Conservation (phyloP, 2,797 vertebrate genomes). For the Erpetoichthys calabaricus region DNA sequence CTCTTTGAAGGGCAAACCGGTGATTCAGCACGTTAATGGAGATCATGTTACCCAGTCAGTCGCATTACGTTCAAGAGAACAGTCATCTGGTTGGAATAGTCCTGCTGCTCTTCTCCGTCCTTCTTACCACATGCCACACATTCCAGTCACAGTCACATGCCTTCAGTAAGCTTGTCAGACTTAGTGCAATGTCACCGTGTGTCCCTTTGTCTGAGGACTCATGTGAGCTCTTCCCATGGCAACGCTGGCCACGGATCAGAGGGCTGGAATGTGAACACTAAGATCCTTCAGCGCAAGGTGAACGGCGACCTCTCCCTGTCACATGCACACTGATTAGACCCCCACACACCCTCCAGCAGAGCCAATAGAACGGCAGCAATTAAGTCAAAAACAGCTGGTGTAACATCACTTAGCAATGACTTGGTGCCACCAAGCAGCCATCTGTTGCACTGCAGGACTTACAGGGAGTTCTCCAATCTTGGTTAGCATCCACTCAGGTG, state of each 20-base stretch:
- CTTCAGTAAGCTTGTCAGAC: conserved; percentile 13
- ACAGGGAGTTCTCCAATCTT: too few species aligned
- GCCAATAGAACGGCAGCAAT: conserved; percentile 31
- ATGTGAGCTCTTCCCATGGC: conserved; percentile 32
- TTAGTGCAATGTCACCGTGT: conserved; percentile 24
- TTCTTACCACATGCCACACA: conserved; percentile 13
- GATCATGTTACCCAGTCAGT: conserved; percentile 18
- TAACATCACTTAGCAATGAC: too few species aligned
- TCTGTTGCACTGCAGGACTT: too few species aligned
- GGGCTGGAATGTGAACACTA: conserved; percentile 39
- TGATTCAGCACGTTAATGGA: conserved; percentile 19
- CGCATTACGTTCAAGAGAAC: conserved; percentile 7
- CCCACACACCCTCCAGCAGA: conserved; percentile 36
- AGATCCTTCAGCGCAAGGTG: conserved; percentile 8
- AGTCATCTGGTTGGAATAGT: not conserved
- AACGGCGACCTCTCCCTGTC: not conserved
- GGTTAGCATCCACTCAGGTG: too few species aligned
- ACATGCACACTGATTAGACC: conserved; percentile 4
- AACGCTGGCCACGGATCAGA: conserved; percentile 14
- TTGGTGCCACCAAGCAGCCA: too few species aligned
- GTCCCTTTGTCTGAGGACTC: conserved; percentile 11
- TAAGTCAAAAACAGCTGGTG: too few species aligned
- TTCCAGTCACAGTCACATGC: conserved; percentile 22
- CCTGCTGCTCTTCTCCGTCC: not conserved
- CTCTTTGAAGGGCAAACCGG: conserved; percentile 9